A percentile compares a stretch with the other conserved stretches of the same genome.
phyloP scores from a whole-genome alignment of 2,888 invertebrate genomes.

The Taenaris catops region DNA sequence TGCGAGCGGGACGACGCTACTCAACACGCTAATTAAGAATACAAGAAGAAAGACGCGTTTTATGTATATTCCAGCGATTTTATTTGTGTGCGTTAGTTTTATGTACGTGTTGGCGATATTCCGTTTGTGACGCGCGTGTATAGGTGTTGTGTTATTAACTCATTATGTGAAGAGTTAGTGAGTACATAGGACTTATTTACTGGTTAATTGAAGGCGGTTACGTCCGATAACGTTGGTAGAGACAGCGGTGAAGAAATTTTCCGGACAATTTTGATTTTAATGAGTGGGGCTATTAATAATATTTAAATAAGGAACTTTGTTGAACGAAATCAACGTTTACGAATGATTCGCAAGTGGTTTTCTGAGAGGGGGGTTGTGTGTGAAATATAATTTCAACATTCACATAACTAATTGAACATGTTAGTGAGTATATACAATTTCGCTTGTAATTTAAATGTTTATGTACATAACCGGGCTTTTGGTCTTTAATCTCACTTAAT shows the following conservation, averaged over 20 bases:
- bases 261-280: conserved; percentile 42
- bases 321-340: background rate
- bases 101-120: conserved; percentile 50
- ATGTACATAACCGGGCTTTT: no score
- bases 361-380: no score
- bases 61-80: conserved; percentile 62
- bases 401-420: no score
- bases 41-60: conserved; percentile 83
- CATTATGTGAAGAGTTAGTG: conserved; percentile 75
- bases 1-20: conserved; percentile 56
- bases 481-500: no score
- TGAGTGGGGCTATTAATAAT: conserved; percentile 27
- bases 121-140: conserved; percentile 50
- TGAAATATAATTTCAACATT: no score
- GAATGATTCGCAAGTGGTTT: no score
- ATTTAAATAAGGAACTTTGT: background rate
- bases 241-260: conserved; percentile 48
- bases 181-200: conserved; percentile 68
- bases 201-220: conserved; percentile 75
- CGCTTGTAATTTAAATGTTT: no score
- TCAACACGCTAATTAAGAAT: conserved; percentile 85
- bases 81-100: conserved; percentile 44
- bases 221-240: conserved; percentile 60
- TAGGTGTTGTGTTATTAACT: conserved; percentile 74
- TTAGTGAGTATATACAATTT: no score